A percentile compares a stretch with the other conserved stretches of the same genome.
Conservation (phyloP, 2,113 vertebrate genomes). For the Henicopernis longicauda region DNA sequence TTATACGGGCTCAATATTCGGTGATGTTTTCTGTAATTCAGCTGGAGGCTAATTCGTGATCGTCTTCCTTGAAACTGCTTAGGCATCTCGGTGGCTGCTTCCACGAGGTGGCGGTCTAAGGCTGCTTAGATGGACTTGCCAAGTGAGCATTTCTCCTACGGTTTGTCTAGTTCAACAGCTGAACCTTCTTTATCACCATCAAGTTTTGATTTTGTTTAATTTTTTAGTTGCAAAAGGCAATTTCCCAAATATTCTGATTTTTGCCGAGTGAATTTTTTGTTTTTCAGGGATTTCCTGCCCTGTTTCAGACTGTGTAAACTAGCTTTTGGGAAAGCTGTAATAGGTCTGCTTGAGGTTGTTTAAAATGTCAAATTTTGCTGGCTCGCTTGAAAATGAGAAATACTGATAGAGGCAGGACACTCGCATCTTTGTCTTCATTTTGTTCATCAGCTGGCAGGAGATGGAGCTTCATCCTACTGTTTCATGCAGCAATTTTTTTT, state of each 20-base stretch:
- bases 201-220: not conserved
- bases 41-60: not conserved
- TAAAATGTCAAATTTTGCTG: not conserved
- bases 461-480: not conserved
- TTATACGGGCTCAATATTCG: not conserved
- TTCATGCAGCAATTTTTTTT: not conserved
- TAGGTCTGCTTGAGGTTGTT: not conserved
- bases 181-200: not conserved
- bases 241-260: not conserved
- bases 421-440: not conserved
- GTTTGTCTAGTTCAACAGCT: not conserved
- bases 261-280: not conserved
- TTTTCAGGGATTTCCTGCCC: not conserved
- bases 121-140: not conserved
- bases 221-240: not conserved
- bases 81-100: not conserved
- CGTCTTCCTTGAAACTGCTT: not conserved
- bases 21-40: not conserved
- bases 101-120: constrained; percentile 47
- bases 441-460: not conserved
- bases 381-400: not conserved
- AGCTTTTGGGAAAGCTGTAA: not conserved
- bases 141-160: accelerated
- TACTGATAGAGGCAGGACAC: not conserved
- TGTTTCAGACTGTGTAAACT: not conserved